Evolutionary conservation across 2,113 vertebrate species (phyloP).

Genomic region (Gorsachius goisagi): DNA sequence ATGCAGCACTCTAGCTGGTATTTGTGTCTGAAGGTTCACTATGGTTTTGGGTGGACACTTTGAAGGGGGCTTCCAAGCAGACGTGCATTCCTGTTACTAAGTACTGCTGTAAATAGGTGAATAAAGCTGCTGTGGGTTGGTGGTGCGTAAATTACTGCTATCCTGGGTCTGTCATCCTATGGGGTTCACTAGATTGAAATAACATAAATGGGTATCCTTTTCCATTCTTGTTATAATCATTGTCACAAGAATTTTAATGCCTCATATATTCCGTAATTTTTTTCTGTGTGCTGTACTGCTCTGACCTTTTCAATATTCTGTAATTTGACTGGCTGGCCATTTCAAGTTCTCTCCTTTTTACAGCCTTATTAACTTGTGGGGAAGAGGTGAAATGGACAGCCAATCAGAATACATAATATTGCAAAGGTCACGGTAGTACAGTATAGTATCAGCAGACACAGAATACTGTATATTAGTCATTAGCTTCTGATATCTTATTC

Average conservation of each 20-base stretch:
- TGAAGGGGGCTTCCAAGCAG: neutral
- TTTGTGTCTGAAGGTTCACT: neutral
- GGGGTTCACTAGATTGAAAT: slow-evolving; percentile 72
- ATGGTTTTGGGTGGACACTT: neutral
- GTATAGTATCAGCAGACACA: slow-evolving; percentile 52
- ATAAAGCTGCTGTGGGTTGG: neutral
- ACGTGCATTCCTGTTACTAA: neutral
- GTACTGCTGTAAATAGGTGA: neutral
- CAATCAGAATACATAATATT: slow-evolving; percentile 79
- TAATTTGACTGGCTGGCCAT: slow-evolving; percentile 81
- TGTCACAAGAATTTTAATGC: slow-evolving; percentile 84
- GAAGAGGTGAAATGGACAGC: slow-evolving; percentile 76
- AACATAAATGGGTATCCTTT: slow-evolving; percentile 72
- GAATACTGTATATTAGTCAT: slow-evolving; percentile 66
- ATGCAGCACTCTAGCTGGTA: neutral
- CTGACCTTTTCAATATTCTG: slow-evolving; percentile 86
- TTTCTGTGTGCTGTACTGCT: slow-evolving; percentile 72
- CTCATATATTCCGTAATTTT: slow-evolving; percentile 83
- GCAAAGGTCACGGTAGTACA: slow-evolving; percentile 74
- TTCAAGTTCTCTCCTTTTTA: slow-evolving; percentile 78
- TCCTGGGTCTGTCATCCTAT: slow-evolving; percentile 18
- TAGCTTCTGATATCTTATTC: slow-evolving; percentile 80
- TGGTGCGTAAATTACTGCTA: slow-evolving; percentile 43
- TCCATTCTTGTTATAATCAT: slow-evolving; percentile 78
- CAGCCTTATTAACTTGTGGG: slow-evolving; percentile 81